Evolutionary conservation across 2,113 vertebrate genomes (phyloP).

Genomic region (Thermophis baileyi): DNA sequence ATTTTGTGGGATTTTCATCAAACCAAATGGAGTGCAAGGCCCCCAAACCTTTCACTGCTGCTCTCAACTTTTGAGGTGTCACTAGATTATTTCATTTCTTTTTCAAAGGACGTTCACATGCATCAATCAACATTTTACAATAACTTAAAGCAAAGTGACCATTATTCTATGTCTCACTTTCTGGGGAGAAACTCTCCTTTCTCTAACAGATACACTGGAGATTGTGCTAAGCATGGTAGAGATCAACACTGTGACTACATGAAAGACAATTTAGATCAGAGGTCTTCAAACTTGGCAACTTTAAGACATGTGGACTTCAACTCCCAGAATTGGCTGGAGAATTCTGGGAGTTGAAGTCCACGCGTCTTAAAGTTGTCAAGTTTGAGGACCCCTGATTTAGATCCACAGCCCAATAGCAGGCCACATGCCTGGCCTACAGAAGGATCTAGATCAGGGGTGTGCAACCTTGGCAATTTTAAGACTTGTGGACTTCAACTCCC

Average conservation of each 20-base stretch:
- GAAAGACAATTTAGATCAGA: background rate
- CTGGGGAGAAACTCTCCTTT: background rate
- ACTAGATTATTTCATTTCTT: background rate
- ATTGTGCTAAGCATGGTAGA: background rate
- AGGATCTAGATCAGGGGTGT: background rate
- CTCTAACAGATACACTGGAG: background rate
- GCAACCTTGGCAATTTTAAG: background rate
- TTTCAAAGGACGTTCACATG: background rate
- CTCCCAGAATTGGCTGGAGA: no score
- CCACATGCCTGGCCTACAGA: background rate
- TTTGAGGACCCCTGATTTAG: no score
- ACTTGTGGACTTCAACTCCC: background rate
- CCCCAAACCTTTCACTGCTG: background rate
- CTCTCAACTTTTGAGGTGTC: background rate
- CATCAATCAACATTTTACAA: background rate
- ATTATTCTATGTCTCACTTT: background rate
- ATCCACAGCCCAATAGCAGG: background rate
- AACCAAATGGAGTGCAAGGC: background rate
- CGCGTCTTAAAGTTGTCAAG: no score
- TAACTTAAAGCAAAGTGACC: background rate
- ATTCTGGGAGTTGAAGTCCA: no score
- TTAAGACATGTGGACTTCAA: no score
- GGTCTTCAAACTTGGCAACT: no score
- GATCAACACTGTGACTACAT: background rate
- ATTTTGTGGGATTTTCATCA: background rate